These are phyloP conservation scores for Fregata magnificens DNA, from an alignment of 2,113 vertebrate genomes.

Conservation along the genomic window DNA sequence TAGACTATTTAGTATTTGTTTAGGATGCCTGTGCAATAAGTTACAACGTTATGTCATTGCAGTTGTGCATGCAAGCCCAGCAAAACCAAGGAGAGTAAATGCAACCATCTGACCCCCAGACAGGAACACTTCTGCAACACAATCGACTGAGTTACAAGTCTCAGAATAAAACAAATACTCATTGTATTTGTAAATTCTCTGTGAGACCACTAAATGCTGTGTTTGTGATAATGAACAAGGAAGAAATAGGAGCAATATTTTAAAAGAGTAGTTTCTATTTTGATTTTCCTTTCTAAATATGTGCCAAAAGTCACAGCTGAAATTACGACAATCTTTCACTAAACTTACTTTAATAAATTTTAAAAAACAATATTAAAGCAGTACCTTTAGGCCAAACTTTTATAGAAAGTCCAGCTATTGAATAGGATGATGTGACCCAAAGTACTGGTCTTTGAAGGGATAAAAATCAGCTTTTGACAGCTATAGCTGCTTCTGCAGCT, in stretches of 20 bases:
- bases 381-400: background rate
- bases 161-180: background rate
- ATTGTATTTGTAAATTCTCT: background rate
- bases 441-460: background rate
- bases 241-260: background rate
- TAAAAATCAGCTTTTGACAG: background rate
- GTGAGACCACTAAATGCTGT: background rate
- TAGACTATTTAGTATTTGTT: background rate
- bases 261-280: background rate
- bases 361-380: background rate
- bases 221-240: background rate
- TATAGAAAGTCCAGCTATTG: background rate
- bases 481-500: constrained; percentile 5
- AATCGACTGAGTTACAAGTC: background rate
- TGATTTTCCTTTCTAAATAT: background rate
- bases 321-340: background rate
- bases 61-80: background rate
- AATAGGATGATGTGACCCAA: background rate
- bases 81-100: background rate
- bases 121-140: background rate
- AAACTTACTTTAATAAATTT: background rate
- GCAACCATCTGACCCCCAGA: background rate
- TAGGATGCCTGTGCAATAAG: background rate
- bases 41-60: background rate
- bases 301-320: background rate